phyloP scores from a whole-genome alignment of 2,113 vertebrate genomes.

The Centropus unirufus region DNA sequence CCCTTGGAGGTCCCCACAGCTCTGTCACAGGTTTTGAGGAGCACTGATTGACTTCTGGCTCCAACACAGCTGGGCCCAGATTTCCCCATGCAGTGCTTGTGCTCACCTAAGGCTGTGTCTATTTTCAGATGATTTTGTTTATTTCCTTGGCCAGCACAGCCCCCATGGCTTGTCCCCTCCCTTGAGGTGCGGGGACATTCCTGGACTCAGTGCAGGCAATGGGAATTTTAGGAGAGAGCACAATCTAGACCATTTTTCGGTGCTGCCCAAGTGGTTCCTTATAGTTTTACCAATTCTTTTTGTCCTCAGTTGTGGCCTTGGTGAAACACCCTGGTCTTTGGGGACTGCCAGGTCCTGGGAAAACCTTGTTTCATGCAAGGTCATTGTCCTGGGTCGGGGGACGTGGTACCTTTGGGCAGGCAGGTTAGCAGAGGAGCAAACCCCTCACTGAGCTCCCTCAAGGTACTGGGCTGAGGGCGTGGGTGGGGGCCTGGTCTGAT shows the following conservation, averaged over 20 bases:
- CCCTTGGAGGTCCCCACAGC: background rate
- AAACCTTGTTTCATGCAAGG: rapidly evolving
- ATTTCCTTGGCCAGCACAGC: background rate
- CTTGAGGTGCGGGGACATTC: background rate
- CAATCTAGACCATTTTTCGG: background rate
- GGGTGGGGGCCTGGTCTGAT: background rate
- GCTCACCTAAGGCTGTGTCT: background rate
- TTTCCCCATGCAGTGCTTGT: background rate
- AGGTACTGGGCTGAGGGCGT: rapidly evolving
- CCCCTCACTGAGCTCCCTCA: background rate
- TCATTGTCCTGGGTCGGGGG: background rate
- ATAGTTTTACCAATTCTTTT: background rate
- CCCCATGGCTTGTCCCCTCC: background rate
- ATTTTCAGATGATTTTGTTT: background rate
- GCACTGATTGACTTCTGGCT: background rate
- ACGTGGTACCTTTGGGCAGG: background rate
- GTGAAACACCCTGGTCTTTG: background rate
- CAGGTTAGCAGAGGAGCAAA: background rate
- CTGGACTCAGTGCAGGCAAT: background rate
- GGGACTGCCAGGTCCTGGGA: background rate
- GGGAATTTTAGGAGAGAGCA: background rate
- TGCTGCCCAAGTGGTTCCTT: background rate
- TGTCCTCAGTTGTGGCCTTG: background rate
- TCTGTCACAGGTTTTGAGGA: background rate
- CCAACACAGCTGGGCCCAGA: too few relatives aligned